These are phyloP conservation scores for Podilymbus podiceps DNA, from an alignment of 2,113 vertebrate genomes.

Conservation along the genomic window DNA sequence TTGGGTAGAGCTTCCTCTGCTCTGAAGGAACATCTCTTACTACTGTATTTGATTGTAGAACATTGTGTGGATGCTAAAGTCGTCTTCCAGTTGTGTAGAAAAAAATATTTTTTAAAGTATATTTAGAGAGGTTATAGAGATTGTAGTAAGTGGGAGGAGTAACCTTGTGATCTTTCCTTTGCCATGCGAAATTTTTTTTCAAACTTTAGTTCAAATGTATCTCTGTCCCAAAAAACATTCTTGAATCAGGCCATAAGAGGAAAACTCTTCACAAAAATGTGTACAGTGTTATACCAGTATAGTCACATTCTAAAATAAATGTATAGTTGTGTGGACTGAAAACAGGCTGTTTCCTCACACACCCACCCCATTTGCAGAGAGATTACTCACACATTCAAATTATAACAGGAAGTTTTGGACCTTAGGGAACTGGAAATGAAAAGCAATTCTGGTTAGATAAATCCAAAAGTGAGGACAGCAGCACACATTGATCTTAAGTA, in stretches of 20 bases:
- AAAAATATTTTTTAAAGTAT: background rate
- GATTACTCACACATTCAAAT: fast-evolving
- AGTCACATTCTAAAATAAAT: background rate
- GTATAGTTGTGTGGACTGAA: background rate
- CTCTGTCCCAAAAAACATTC: background rate
- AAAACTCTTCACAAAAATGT: background rate
- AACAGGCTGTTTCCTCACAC: background rate
- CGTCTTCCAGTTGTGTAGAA: background rate
- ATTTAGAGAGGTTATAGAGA: background rate
- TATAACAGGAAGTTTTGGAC: background rate
- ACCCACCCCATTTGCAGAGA: background rate
- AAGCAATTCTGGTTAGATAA: background rate
- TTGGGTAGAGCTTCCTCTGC: background rate
- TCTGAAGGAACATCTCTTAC: background rate
- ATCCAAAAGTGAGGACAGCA: background rate
- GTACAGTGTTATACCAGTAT: background rate
- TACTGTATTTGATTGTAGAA: background rate
- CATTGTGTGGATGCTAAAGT: background rate
- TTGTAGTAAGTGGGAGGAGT: background rate
- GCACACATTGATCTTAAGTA: background rate
- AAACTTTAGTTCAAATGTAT: background rate
- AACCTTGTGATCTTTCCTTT: background rate
- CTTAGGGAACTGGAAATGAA: background rate
- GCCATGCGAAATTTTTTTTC: background rate
- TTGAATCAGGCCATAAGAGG: background rate